Evolutionary conservation across 2,797 vertebrate species (phyloP).

Genomic region (Oceanodroma leucorhoa): DNA sequence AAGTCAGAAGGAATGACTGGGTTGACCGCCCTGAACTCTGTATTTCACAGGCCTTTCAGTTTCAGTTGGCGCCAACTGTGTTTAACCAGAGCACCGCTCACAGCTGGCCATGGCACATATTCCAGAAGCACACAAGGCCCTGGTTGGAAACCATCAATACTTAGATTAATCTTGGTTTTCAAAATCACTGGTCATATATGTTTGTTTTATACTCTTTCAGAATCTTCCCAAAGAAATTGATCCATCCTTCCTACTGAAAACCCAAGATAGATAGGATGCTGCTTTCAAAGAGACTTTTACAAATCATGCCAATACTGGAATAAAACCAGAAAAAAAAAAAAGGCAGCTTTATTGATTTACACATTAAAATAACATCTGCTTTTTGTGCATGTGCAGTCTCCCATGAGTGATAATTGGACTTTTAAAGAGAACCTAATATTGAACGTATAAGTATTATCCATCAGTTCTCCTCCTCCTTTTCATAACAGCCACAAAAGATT

Average conservation of each 20-base stretch:
- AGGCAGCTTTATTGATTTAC: conserved; percentile 72
- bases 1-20: background rate
- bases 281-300: conserved; percentile 59
- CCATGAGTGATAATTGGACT: conserved; percentile 69
- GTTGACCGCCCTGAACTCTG: background rate
- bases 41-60: background rate
- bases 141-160: background rate
- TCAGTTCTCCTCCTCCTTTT: conserved; percentile 12
- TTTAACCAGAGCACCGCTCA: background rate
- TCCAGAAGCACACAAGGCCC: background rate
- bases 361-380: conserved; percentile 70
- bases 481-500: conserved; percentile 65
- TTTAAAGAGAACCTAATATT: conserved; percentile 69
- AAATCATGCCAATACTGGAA: conserved; percentile 64
- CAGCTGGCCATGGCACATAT: background rate
- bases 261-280: conserved; percentile 32
- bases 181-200: background rate
- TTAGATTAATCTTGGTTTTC: background rate
- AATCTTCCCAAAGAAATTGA: conserved; percentile 54
- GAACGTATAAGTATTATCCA: conserved; percentile 59
- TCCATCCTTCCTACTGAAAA: background rate
- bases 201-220: background rate
- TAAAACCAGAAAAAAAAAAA: conserved; percentile 45
- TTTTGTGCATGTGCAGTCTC: conserved; percentile 64
- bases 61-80: background rate